phyloP scores from a whole-genome alignment of 1,140 invertebrate genomes.

The Chelonus insularis region DNA sequence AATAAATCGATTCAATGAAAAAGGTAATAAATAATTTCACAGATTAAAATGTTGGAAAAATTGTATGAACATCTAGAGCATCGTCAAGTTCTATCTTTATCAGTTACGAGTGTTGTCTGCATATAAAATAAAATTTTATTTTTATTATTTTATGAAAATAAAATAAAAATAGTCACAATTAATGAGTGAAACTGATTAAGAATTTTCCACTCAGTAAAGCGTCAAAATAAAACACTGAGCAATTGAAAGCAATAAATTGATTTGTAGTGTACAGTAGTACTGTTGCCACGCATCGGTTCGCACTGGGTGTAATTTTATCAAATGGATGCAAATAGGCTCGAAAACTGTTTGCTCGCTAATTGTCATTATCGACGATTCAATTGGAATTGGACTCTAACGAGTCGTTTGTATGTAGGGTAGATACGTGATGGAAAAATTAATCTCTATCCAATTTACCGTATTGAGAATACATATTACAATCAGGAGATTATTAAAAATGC shows the following conservation, averaged over 20 bases:
- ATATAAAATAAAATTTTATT: too few relatives aligned
- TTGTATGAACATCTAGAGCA: too few relatives aligned
- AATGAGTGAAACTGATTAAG: conserved; percentile 3
- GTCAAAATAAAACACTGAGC: background rate
- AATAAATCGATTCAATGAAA: too few relatives aligned
- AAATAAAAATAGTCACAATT: too few relatives aligned
- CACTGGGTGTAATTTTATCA: background rate
- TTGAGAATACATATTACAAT: too few relatives aligned
- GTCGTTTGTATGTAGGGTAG: background rate
- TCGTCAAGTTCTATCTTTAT: too few relatives aligned
- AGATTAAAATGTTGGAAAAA: too few relatives aligned
- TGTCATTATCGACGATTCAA: conserved; percentile 4
- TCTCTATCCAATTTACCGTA: background rate
- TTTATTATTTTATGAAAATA: too few relatives aligned
- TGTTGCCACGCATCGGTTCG: background rate
- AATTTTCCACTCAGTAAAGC: background rate
- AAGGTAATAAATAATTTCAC: too few relatives aligned
- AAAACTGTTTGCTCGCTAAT: conserved; percentile 2
- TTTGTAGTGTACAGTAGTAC: background rate
- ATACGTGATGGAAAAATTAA: background rate
- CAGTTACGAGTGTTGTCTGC: too few relatives aligned
- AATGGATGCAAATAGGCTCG: background rate
- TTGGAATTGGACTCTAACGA: background rate
- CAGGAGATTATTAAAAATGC: too few relatives aligned
- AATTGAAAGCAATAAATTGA: background rate